Conservation (phyloP, 2,797 vertebrate species). For the Chrosomus eos region DNA sequence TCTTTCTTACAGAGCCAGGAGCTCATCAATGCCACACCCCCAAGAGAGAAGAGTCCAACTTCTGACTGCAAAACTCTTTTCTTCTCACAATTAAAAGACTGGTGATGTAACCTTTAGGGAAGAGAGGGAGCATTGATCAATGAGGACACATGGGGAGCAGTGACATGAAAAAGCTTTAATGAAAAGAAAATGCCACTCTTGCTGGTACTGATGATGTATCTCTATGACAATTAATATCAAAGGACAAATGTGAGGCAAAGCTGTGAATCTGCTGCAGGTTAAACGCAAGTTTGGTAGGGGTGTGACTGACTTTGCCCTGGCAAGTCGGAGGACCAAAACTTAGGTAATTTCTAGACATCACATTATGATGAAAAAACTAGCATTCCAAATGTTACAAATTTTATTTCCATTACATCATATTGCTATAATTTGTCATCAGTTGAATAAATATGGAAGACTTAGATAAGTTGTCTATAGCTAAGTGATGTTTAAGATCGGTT, state of each 20-base stretch:
- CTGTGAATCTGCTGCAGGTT: neutral
- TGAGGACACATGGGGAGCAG: constrained; percentile 5
- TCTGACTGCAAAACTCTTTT: constrained; percentile 31
- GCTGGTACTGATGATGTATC: constrained; percentile 12
- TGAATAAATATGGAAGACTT: neutral
- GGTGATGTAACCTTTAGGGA: constrained; percentile 46
- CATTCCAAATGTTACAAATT: neutral
- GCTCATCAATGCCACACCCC: constrained; percentile 45
- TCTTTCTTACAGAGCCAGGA: constrained; percentile 43
- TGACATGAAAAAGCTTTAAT: constrained; percentile 33
- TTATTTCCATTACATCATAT: neutral
- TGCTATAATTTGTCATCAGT: neutral
- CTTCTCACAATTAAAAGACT: constrained; percentile 47
- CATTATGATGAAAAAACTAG: neutral
- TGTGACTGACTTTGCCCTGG: neutral
- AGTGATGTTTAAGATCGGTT: neutral
- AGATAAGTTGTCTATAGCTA: neutral
- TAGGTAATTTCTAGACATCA: neutral
- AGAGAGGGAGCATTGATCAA: constrained; percentile 32
- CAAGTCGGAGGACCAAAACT: neutral
- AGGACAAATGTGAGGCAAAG: neutral
- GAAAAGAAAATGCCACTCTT: constrained; percentile 23
- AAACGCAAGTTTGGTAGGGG: neutral
- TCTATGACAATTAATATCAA: constrained; percentile 10
- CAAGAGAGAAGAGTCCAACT: constrained; percentile 33